Evolutionary conservation across 2,797 vertebrate species (phyloP).

Genomic region (Eulemur rubriventer): DNA sequence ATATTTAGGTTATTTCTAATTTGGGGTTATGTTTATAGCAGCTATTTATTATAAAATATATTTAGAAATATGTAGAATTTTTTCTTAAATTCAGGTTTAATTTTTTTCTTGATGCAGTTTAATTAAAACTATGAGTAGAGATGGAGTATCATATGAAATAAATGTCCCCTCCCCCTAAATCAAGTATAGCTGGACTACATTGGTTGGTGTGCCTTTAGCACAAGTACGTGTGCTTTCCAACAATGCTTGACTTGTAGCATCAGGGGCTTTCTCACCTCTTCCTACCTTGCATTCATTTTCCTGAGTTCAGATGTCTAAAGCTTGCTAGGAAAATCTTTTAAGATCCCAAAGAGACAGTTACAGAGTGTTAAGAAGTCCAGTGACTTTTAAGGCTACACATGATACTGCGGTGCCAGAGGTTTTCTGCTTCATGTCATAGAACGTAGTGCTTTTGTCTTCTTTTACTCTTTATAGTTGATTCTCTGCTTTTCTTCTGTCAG

Average conservation of each 20-base stretch:
- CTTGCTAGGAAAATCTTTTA: not conserved
- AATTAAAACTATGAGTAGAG: not conserved
- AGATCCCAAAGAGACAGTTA: not conserved
- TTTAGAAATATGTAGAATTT: not conserved
- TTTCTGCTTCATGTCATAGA: not conserved
- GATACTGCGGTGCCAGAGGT: not conserved
- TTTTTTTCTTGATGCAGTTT: not conserved
- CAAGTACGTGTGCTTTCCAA: not conserved
- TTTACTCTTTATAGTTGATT: not conserved
- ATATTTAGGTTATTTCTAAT: not conserved
- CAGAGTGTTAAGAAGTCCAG: not conserved
- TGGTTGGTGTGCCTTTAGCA: not conserved
- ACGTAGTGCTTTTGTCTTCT: not conserved
- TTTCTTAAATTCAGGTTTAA: not conserved
- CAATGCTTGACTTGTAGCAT: not conserved
- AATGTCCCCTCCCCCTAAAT: not conserved
- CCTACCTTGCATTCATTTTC: not conserved
- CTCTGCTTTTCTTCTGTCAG: not conserved
- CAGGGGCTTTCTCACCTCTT: not conserved
- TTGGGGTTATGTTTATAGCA: not conserved
- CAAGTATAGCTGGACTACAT: rapidly evolving
- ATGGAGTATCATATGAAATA: not conserved
- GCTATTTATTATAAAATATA: not conserved
- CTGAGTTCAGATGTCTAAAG: not conserved
- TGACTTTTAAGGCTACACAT: not conserved